Percentiles rank a stretch among this genome's conserved stretches.
Evolutionary conservation across 1,140 invertebrate species (phyloP).

Genomic region (Hylaeus anthracinus): DNA sequence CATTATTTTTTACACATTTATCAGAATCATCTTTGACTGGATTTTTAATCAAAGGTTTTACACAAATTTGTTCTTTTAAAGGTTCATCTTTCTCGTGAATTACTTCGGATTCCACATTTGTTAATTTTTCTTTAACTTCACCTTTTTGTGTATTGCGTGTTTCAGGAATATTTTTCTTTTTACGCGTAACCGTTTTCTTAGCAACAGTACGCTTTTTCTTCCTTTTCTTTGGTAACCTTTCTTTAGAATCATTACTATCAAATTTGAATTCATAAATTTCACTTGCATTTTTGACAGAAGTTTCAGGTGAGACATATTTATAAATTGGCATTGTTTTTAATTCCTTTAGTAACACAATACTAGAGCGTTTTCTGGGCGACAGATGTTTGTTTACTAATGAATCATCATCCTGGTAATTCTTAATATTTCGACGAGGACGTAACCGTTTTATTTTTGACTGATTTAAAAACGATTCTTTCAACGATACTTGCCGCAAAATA

Average conservation of each 20-base stretch:
- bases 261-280: slow-evolving; percentile 61
- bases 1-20: neutral
- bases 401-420: slow-evolving; percentile 30
- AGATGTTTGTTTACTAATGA: neutral
- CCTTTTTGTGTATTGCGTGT: slow-evolving; percentile 8
- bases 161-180: slow-evolving; percentile 3
- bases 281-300: neutral
- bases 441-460: slow-evolving; percentile 1
- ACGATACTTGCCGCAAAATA: slow-evolving; percentile 22
- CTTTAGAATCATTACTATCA: slow-evolving; percentile 47
- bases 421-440: slow-evolving; percentile 28
- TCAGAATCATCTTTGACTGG: neutral
- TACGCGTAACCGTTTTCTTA: neutral
- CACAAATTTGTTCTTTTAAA: neutral
- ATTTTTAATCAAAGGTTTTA: neutral
- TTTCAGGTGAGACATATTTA: slow-evolving; percentile 20
- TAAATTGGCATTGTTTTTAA: slow-evolving; percentile 50
- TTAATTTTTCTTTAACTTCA: neutral
- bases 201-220: neutral
- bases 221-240: slow-evolving; percentile 39
- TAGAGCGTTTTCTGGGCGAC: neutral
- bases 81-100: neutral
- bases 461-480: slow-evolving; percentile 43
- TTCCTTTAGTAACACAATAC: neutral
- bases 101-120: slow-evolving; percentile 8